A percentile compares a stretch with the other conserved stretches of the same genome.
These are phyloP conservation scores for Parauchenoglanis ngamensis DNA, from an alignment of 2,797 vertebrate species.

Conservation along the genomic window DNA sequence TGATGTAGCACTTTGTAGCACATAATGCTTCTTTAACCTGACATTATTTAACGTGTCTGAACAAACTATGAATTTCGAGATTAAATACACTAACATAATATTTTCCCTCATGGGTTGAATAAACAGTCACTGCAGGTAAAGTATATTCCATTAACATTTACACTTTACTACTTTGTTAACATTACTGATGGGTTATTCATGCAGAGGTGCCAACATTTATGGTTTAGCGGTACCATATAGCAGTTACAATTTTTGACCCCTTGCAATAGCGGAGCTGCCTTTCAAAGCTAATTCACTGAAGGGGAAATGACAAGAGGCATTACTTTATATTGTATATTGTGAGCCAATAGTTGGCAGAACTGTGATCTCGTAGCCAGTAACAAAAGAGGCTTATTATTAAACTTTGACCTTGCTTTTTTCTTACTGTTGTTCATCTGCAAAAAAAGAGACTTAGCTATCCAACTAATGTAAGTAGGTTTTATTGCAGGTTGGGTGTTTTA, in stretches of 20 bases:
- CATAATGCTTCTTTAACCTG: neutral
- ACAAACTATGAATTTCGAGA: neutral
- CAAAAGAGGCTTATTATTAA: no score
- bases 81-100: neutral
- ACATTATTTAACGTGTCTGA: neutral
- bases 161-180: neutral
- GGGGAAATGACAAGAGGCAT: neutral
- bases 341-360: neutral
- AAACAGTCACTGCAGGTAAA: neutral
- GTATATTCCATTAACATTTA: neutral
- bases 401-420: no score
- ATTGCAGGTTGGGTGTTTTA: no score
- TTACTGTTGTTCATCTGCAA: no score
- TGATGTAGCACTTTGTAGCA: neutral
- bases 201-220: neutral
- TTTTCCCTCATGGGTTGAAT: neutral
- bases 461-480: no score
- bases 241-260: neutral
- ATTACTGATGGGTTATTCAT: neutral
- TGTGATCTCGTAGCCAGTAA: neutral
- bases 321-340: neutral
- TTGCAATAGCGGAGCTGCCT: neutral
- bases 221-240: neutral
- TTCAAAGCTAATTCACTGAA: neutral
- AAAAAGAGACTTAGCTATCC: no score